Evolutionary conservation across 2,113 vertebrate species (phyloP), one percentile per base, ranked within the genome.

Genomic region (Neodontobutis hainanensis): DNA sequence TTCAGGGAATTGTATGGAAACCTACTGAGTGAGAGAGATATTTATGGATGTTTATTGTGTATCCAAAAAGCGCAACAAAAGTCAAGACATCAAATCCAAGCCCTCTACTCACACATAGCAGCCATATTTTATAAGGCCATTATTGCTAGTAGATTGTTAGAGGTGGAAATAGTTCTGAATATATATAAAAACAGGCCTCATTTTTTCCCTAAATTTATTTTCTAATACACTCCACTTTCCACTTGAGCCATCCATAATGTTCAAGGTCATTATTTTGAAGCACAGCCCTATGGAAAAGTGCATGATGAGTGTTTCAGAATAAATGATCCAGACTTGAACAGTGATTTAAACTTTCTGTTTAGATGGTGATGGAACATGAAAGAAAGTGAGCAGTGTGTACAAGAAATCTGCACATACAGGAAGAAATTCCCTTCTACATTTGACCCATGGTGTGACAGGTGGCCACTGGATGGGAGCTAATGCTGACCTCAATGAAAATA

Each of bases 291-390:
- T 49, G 65, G 36, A 61, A 71, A 55, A 61, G 51, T 62, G 68
- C 65, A 80, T 68, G 81, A 85, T 82, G 79, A 77, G 72, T n/a
- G 72, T 67, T 65, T 83, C 38, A 51, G 68, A 61, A 16, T 40
- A 78, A 87, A 83, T 64, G 68, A 78, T 70, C 75, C 77, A 8
- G 64, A 81, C 65, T 53, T 56, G 74, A 80, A 63, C 43, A 34
- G 58, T 76, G 84, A 83, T 83, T 86, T 83, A 81, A 70, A 61
- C 19, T 68, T 65, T 50, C 36, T 45, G 60, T 67, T 67, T 27
- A 3, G 19, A 27, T 27, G 19, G 19, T 27, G 19, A 27, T 27
- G 19, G 19, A 27, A 27, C 19, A 27, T 27, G 19, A 27, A n/a
- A n/a, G n/a, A n/a, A n/a, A n/a, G n/a, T n/a, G n/a, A n/a, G n/a